Percentiles rank a stretch among this genome's conserved stretches.
Conservation (phyloP, 1,140 invertebrate genomes). For the Lordiphosa clarofinis region DNA sequence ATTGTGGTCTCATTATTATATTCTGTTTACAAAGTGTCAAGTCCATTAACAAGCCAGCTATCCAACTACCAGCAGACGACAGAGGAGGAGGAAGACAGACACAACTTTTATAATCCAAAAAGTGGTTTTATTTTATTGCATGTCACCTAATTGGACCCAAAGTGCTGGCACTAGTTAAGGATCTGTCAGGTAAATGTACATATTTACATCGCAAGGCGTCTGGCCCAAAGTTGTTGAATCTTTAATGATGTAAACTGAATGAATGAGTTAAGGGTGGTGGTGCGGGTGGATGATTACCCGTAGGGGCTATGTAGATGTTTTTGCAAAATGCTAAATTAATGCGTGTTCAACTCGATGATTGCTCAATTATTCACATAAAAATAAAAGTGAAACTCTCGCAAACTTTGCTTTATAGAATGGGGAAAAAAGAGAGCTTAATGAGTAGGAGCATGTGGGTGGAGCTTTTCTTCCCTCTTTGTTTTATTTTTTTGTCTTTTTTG, state of each 20-base stretch:
- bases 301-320: constrained; percentile 17
- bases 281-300: constrained; percentile 3
- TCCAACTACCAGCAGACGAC: constrained; percentile 7
- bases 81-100: constrained; percentile 11
- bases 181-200: constrained; percentile 17
- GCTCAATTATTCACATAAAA: constrained; percentile 49
- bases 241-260: constrained; percentile 35
- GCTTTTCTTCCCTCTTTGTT: background rate
- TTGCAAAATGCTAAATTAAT: constrained; percentile 64
- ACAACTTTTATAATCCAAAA: constrained; percentile 11
- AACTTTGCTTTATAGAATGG: constrained; percentile 28
- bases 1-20: constrained; percentile 30
- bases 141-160: constrained; percentile 60
- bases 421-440: background rate
- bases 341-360: constrained; percentile 44
- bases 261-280: background rate
- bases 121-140: constrained; percentile 38
- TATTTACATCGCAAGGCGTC: constrained; percentile 31
- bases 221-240: constrained; percentile 44
- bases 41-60: constrained; percentile 37
- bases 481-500: constrained; percentile 3
- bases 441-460: constrained; percentile 19
- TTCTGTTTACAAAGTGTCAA: constrained; percentile 45
- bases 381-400: constrained; percentile 62
- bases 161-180: background rate